A percentile compares a stretch with the other conserved stretches of the same genome.
Evolutionary conservation across 2,888 invertebrate genomes (phyloP).

Genomic region (Nephrotoma flavescens): DNA sequence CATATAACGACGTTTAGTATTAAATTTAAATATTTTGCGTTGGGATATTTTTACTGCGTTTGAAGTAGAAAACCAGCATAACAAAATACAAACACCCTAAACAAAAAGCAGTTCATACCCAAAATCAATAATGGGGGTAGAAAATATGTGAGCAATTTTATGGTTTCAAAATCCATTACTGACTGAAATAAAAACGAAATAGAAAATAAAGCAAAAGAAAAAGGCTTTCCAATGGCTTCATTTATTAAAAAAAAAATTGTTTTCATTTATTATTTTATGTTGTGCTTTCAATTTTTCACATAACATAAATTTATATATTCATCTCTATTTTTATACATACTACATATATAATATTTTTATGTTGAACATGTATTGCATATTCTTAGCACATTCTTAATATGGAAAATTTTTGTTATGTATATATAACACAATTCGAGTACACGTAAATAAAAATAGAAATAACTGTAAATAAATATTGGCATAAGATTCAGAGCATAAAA

Average conservation of each 20-base stretch:
- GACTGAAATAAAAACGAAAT: not conserved
- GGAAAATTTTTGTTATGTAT: not conserved
- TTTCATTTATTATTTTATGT: not conserved
- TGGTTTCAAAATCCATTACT: conserved; percentile 2
- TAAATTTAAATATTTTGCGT: not conserved
- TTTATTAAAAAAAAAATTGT: not conserved
- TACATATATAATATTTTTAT: not conserved
- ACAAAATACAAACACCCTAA: not conserved
- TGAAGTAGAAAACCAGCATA: not conserved
- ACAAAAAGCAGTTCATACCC: not conserved
- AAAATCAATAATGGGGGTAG: conserved; percentile 1
- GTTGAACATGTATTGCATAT: not conserved
- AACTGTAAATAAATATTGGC: not conserved
- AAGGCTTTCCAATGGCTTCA: not conserved
- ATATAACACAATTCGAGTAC: not conserved
- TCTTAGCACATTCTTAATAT: not conserved
- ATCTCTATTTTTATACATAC: not conserved
- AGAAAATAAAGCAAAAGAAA: not conserved
- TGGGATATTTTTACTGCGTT: not conserved
- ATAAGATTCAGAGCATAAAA: not conserved
- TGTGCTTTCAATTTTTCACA: not conserved
- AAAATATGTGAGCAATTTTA: not conserved
- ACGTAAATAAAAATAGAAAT: not conserved
- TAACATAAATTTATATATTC: not conserved
- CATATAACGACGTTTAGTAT: not conserved